Evolutionary conservation across 2,888 invertebrate species (phyloP).

Genomic region (Tipula vernalis): DNA sequence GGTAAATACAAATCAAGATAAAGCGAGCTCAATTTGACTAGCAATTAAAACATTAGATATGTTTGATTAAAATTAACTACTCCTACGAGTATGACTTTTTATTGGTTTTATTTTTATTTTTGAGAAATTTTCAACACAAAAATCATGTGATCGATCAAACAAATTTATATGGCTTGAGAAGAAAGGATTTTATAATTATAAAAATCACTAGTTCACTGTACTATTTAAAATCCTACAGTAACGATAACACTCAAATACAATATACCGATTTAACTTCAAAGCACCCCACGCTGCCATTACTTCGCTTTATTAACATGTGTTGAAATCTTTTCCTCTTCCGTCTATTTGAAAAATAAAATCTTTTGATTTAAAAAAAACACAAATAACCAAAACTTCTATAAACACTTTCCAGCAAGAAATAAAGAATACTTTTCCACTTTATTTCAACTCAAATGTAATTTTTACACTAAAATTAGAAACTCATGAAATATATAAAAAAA

Average conservation of each 20-base stretch:
- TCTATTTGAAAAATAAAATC: background rate
- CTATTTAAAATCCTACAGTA: background rate
- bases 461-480: conserved; percentile 5
- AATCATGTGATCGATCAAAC: background rate
- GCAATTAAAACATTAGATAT: no score
- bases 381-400: background rate
- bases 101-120: no score
- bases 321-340: background rate
- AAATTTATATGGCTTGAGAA: background rate
- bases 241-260: background rate
- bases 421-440: background rate
- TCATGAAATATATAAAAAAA: background rate
- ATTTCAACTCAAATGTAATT: background rate
- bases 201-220: no score
- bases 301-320: background rate
- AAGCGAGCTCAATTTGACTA: no score
- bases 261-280: background rate
- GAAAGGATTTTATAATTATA: no score
- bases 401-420: background rate
- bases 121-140: background rate
- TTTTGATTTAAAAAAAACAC: background rate
- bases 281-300: conserved; percentile 6
- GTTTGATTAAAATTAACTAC: no score
- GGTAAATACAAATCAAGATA: no score
- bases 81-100: no score